Conservation (phyloP, 2,113 vertebrate genomes). For the Oostethus manadensis region DNA sequence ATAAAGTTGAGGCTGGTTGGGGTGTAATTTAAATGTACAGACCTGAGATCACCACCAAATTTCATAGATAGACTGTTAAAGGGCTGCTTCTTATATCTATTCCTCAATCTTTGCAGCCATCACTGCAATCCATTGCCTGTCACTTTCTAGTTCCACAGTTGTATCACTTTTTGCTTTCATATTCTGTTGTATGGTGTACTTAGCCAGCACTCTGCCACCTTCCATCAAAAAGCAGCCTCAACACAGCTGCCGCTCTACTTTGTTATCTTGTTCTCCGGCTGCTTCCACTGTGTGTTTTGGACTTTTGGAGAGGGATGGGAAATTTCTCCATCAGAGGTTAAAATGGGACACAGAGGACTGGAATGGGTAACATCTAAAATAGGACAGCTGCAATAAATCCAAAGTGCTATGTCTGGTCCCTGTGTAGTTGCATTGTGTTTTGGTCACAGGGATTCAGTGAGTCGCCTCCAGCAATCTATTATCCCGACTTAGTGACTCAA, state of each 20-base stretch:
- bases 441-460: conserved; percentile 24
- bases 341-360: conserved; percentile 4
- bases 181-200: conserved; percentile 7
- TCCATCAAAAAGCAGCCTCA: not conserved
- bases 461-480: conserved; percentile 11
- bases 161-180: not conserved
- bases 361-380: conserved; percentile 12
- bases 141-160: not conserved
- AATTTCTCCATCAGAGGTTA: conserved; percentile 26
- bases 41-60: not conserved
- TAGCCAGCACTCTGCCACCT: conserved; percentile 7
- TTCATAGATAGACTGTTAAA: not conserved
- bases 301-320: conserved; percentile 7
- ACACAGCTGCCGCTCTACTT: conserved; percentile 17
- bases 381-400: conserved; percentile 23
- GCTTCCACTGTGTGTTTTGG: conserved; percentile 13
- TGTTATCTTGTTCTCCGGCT: conserved; percentile 15
- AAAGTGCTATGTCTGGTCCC: conserved; percentile 2
- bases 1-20: too few relatives aligned
- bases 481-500: conserved; percentile 18
- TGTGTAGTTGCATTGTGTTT: conserved; percentile 5
- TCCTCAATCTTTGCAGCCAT: conserved; percentile 16
- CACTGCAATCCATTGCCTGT: conserved; percentile 4
- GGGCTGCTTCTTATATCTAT: not conserved
- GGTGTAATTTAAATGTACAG: too few relatives aligned